Conservation (phyloP, 2,888 invertebrate species). For the Drosophila planitibia region DNA sequence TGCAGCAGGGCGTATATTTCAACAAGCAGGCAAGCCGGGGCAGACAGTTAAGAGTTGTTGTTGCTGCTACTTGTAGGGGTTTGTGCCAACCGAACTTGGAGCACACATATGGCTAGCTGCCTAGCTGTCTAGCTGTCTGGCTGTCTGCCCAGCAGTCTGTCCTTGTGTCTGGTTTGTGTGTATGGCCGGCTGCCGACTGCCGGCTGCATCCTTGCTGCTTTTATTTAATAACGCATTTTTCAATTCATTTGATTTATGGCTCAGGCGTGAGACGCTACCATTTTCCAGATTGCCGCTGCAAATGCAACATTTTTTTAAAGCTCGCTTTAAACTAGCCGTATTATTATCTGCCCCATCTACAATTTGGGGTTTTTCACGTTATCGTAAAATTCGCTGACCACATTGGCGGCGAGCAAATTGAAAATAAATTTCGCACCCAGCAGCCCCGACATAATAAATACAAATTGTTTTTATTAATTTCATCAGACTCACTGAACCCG, state of each 20-base stretch:
- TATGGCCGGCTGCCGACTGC: constrained; percentile 9
- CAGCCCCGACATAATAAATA: constrained; percentile 46
- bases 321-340: constrained; percentile 17
- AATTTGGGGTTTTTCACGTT: neutral
- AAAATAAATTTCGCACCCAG: constrained; percentile 64
- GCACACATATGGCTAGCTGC: constrained; percentile 6
- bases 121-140: constrained; percentile 10
- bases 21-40: constrained; percentile 20
- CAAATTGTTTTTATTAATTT: constrained; percentile 76
- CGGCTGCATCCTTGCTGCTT: constrained; percentile 35
- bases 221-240: constrained; percentile 79
- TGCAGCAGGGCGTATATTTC: constrained; percentile 67
- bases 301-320: constrained; percentile 35
- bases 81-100: constrained; percentile 29
- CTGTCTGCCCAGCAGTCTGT: constrained; percentile 16
- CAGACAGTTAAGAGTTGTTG: constrained; percentile 35
- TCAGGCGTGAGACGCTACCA: constrained; percentile 58
- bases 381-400: constrained; percentile 47
- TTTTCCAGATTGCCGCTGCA: constrained; percentile 35
- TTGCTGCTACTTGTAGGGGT: constrained; percentile 21
- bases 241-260: constrained; percentile 76
- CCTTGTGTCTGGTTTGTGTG: neutral
- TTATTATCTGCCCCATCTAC: neutral
- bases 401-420: constrained; percentile 57
- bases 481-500: constrained; percentile 67